Evolutionary conservation across 1,140 invertebrate genomes (phyloP).

Genomic region (Lepidurus packardi): DNA sequence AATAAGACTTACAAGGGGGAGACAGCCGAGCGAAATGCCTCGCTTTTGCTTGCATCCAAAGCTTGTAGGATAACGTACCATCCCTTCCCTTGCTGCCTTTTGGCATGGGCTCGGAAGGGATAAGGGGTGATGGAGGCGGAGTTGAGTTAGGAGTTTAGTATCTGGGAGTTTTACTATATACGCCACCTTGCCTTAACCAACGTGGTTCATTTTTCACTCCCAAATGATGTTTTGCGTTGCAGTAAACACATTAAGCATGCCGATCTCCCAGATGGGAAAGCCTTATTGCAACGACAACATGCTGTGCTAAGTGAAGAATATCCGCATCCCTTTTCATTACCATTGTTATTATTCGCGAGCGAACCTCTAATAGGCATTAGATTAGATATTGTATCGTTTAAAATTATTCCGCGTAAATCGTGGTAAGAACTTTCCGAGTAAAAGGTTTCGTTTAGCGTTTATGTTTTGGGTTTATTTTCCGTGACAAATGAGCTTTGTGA

Average conservation of each 20-base stretch:
- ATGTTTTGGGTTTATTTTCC: neutral
- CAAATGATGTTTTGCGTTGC: neutral
- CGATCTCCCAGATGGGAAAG: neutral
- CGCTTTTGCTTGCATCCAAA: neutral
- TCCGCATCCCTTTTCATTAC: too few species aligned
- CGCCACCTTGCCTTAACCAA: neutral
- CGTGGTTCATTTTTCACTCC: neutral
- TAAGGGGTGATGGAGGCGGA: neutral
- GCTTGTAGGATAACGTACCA: neutral
- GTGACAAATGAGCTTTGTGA: neutral
- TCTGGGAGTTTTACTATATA: neutral
- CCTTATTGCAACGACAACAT: neutral
- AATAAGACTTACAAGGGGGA: neutral
- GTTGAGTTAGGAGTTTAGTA: neutral
- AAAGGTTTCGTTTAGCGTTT: too few species aligned
- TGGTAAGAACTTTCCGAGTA: too few species aligned
- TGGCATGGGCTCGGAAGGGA: neutral
- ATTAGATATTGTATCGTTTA: too few species aligned
- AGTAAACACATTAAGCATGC: slow-evolving; percentile 11
- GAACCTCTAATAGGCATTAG: too few species aligned
- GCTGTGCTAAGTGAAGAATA: too few species aligned
- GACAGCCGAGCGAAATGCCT: neutral
- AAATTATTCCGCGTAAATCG: too few species aligned
- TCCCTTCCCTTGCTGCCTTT: neutral
- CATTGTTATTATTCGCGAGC: too few species aligned